Conservation (phyloP, 2,888 invertebrate species). For the Eupithecia insigniata region DNA sequence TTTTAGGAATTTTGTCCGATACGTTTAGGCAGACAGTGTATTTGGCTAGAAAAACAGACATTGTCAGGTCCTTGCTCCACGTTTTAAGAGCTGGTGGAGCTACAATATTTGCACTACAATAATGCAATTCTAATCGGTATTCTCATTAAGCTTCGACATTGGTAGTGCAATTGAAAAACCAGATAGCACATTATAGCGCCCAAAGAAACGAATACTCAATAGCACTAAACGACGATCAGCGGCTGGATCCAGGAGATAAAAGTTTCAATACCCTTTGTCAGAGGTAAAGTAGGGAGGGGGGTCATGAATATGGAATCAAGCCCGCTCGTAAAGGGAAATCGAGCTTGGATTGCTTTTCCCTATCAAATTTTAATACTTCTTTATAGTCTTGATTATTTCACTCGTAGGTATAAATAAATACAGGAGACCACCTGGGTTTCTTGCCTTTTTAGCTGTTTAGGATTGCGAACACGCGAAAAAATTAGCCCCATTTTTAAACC, state of each 20-base stretch:
- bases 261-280: slow-evolving; percentile 54
- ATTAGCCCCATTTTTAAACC: background rate
- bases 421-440: background rate
- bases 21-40: too few relatives aligned
- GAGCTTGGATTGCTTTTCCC: slow-evolving; percentile 56
- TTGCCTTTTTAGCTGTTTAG: slow-evolving; percentile 6
- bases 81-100: background rate
- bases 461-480: background rate
- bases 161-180: background rate
- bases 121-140: background rate
- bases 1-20: too few relatives aligned
- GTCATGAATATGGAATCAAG: slow-evolving; percentile 58
- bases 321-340: slow-evolving; percentile 55
- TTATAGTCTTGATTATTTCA: slow-evolving; percentile 39
- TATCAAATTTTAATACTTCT: slow-evolving; percentile 54
- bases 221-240: slow-evolving; percentile 41
- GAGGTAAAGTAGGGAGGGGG: slow-evolving; percentile 5
- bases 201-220: slow-evolving; percentile 23
- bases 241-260: slow-evolving; percentile 50
- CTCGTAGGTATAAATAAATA: slow-evolving; percentile 24
- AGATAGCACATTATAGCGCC: background rate
- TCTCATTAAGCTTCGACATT: background rate
- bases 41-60: background rate
- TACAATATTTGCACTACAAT: background rate
- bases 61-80: background rate